A percentile compares a stretch with the other conserved stretches of the same genome.
These are phyloP conservation scores for Tenebrosternarchus preto DNA, from an alignment of 2,113 vertebrate species.

Conservation along the genomic window DNA sequence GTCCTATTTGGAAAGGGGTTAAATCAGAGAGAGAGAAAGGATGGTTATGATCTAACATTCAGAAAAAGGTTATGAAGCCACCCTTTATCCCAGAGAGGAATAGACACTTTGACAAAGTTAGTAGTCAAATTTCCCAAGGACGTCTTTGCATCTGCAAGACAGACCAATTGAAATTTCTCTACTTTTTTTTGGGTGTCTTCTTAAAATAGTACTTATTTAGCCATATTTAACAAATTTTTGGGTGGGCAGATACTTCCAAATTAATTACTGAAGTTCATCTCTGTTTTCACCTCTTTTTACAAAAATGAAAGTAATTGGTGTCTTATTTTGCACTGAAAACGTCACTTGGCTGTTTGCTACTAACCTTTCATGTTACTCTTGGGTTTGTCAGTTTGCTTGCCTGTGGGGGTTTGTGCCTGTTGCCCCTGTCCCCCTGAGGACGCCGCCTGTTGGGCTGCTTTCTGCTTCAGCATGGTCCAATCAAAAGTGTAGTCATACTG, in stretches of 20 bases:
- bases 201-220: constrained; percentile 82
- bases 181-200: constrained; percentile 75
- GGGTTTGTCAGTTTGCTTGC: constrained; percentile 99
- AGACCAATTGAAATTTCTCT: constrained; percentile 80
- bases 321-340: constrained; percentile 77
- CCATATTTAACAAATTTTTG: constrained; percentile 50
- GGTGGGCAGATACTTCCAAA: constrained; percentile 75
- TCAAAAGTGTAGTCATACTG: constrained; percentile 99
- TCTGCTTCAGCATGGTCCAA: constrained; percentile 99
- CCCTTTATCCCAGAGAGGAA: constrained; percentile 83
- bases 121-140: constrained; percentile 99
- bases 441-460: constrained; percentile 98
- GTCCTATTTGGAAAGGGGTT: constrained; percentile 79
- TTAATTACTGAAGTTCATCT: constrained; percentile 64
- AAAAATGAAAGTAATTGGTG: constrained; percentile 73
- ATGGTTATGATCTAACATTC: constrained; percentile 75
- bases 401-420: constrained; percentile 99
- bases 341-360: constrained; percentile 99
- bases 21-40: constrained; percentile 81
- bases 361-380: constrained; percentile 99
- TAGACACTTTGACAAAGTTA: constrained; percentile 96
- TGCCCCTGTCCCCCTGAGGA: constrained; percentile 98
- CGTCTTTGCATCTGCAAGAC: constrained; percentile 87
- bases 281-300: constrained; percentile 22
- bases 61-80: constrained; percentile 72